These are phyloP conservation scores for Apamea monoglypha DNA, from an alignment of 2,888 invertebrate species.

Conservation along the genomic window DNA sequence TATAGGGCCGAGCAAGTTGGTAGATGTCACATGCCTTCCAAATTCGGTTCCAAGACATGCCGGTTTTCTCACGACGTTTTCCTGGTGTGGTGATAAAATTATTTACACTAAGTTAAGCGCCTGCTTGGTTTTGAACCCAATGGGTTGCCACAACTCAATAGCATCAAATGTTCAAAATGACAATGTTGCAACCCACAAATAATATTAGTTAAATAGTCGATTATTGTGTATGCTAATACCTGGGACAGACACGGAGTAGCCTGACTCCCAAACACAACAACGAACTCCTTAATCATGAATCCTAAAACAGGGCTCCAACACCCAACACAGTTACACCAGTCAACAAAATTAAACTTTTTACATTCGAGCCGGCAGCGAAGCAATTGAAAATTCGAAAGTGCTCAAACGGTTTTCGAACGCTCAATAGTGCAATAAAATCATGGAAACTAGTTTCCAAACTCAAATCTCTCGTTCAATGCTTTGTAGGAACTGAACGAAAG, in stretches of 20 bases:
- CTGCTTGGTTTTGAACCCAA: not conserved
- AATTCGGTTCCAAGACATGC: not conserved
- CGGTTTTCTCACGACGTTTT: not conserved
- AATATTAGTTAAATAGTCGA: too few relatives aligned
- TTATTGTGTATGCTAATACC: too few relatives aligned
- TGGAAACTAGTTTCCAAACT: constrained; percentile 48
- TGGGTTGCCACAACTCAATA: too few relatives aligned
- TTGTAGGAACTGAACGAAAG: constrained; percentile 12
- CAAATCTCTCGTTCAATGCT: constrained; percentile 5
- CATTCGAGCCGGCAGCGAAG: constrained; percentile 25
- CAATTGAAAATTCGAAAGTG: constrained; percentile 46
- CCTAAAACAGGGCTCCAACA: not conserved
- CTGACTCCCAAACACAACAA: not conserved
- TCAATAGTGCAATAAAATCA: constrained; percentile 51
- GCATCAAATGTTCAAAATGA: too few relatives aligned
- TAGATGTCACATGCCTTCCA: not conserved
- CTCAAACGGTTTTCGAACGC: constrained; percentile 30
- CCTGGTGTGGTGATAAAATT: not conserved
- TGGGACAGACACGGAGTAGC: too few relatives aligned
- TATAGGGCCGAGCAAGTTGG: not conserved
- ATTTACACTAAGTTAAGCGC: not conserved
- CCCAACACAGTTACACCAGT: not conserved
- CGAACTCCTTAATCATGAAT: not conserved
- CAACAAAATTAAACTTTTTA: constrained; percentile 36
- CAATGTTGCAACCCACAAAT: too few relatives aligned